Base-by-base conservation (phyloP, 2,113 vertebrate species). In the Notothenia coriiceps region DNA sequence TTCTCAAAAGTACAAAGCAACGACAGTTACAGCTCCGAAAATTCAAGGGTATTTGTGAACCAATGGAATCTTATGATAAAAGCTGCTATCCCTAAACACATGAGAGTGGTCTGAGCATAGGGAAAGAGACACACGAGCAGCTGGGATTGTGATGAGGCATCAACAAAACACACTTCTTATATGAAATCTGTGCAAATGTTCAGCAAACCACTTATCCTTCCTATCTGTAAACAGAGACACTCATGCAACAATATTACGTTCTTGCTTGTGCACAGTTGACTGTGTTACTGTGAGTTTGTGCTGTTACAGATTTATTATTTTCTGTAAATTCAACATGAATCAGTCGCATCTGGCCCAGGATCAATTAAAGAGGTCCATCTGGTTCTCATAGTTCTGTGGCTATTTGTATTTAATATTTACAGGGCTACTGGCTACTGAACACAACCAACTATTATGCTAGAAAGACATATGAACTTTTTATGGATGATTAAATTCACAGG, bases 1-100 rank as follows among this genome's bases (percentile, higher is more conserved):
- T 81, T 69, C 35, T 61, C 50, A 44, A 72, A 63, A n/a, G 61
- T 69, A 51, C 57, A 70, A 55, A 11, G 11, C 22, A 14, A 8
- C 0, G 46, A 44, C 46, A 8, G 18, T 49, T 17, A 33, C 50
- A 75, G 35, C 47, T 80, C 49, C 5, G 35, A 35, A 5, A 35
- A 35, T 35, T 35, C 35, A 5, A 65, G 17, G 68, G 6, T 79
- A 40, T 49, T 14, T 13, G 64, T 80, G 10, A n/a, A 77, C 54
- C 9, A 50, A 17, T 22, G 14, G 50, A 61, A 65, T 44, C 15
- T 68, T 1, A 4, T 43, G 47, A 29, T 29, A 50, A 57, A 6
- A 47, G 65, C 50, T 47, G 47, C 44, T 85, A 33, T 33, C n/a
- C 46, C 15, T 33, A 12, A 10, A 67, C 15, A 5, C 46, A 25